Percentiles rank a stretch among this genome's conserved stretches.
These are phyloP conservation scores for Apis mellifera DNA, from an alignment of 1,140 invertebrate genomes.

Conservation along the genomic window Amel_HAv3.1 CM009931.2:464001-464500, in stretches of 20 bases:
- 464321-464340: too few relatives aligned
- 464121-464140: slow-evolving; percentile 58
- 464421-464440: too few relatives aligned
- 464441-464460: too few relatives aligned
- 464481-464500: too few relatives aligned
- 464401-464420: too few relatives aligned
- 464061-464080: slow-evolving; percentile 49
- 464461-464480: too few relatives aligned
- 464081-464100: slow-evolving; percentile 73
- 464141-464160: slow-evolving; percentile 55
- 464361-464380: too few relatives aligned
- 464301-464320: too few relatives aligned
- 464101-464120: slow-evolving; percentile 73
- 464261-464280: slow-evolving; percentile 14
- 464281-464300: neutral
- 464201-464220: slow-evolving; percentile 31
- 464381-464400: too few relatives aligned
- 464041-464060: slow-evolving; percentile 57
- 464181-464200: neutral
- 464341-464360: too few relatives aligned
- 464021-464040: slow-evolving; percentile 16
- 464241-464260: neutral
- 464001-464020: neutral
- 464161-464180: slow-evolving; percentile 30
- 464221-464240: slow-evolving; percentile 23